Percentiles rank a stretch among this genome's conserved stretches.
Conservation (phyloP, 1,140 invertebrate species). For the Lerema accius region DNA sequence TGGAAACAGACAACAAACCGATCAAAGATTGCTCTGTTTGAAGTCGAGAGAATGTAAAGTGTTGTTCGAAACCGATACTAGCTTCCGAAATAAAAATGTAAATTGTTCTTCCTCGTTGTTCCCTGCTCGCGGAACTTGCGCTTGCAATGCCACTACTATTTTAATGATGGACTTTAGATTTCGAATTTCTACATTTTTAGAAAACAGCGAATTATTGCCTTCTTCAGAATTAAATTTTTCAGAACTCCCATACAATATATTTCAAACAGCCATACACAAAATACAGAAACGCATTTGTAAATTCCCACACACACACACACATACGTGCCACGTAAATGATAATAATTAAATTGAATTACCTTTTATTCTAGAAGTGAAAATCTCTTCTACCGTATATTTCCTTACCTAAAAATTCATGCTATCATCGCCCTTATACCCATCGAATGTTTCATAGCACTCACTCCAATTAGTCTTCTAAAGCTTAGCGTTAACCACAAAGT, state of each 20-base stretch:
- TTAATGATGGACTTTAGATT: conserved; percentile 45
- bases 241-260: too few species aligned
- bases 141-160: conserved; percentile 49
- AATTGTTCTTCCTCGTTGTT: conserved; percentile 53
- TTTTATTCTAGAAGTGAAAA: too few species aligned
- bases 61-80: conserved; percentile 60
- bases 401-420: too few species aligned
- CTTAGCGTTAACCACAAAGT: conserved; percentile 15
- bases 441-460: conserved; percentile 11
- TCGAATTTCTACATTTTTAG: background rate
- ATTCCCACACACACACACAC: too few species aligned
- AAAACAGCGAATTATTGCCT: too few species aligned
- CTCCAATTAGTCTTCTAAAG: conserved; percentile 21
- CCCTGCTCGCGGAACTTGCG: conserved; percentile 43
- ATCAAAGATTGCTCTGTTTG: conserved; percentile 71
- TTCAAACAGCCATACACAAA: too few species aligned
- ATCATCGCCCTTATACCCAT: background rate
- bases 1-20: conserved; percentile 56
- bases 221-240: too few species aligned
- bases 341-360: too few species aligned
- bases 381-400: too few species aligned
- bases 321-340: too few species aligned
- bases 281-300: too few species aligned
- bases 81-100: conserved; percentile 67
- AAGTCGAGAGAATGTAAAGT: conserved; percentile 62